Conservation (phyloP, 2,888 invertebrate species). For the Sphaerophoria taeniata region DNA sequence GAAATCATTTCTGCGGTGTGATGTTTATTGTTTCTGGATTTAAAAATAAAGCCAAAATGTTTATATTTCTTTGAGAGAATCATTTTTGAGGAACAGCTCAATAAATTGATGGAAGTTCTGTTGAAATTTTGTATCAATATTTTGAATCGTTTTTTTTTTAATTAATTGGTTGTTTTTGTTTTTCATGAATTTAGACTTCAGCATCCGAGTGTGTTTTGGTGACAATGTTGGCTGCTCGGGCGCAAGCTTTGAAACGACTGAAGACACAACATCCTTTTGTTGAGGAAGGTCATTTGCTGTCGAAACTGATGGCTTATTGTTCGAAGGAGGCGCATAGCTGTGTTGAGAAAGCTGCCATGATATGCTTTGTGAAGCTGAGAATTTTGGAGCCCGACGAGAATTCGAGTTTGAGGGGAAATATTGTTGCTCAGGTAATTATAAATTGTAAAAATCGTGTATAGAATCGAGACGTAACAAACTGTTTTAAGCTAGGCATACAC, state of each 20-base stretch:
- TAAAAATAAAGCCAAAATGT: slow-evolving; percentile 3
- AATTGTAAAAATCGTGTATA: background rate
- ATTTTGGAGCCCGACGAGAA: slow-evolving; percentile 94
- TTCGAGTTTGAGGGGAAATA: slow-evolving; percentile 91
- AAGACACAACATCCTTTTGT: slow-evolving; percentile 93
- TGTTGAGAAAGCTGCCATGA: slow-evolving; percentile 97
- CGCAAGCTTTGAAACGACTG: slow-evolving; percentile 92
- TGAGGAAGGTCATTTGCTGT: slow-evolving; percentile 94
- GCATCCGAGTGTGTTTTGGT: slow-evolving; percentile 98
- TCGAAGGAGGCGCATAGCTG: slow-evolving; percentile 96
- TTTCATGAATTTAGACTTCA: slow-evolving; percentile 87
- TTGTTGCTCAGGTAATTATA: slow-evolving; percentile 87
- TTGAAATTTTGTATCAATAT: background rate
- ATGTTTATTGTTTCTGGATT: slow-evolving; percentile 11
- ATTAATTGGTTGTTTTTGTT: slow-evolving; percentile 11
- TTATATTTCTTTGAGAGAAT: slow-evolving; percentile 9
- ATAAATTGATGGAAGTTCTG: background rate
- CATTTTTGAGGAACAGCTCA: slow-evolving; percentile 13
- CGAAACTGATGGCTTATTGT: slow-evolving; percentile 96
- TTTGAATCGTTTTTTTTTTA: background rate
- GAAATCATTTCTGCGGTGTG: slow-evolving; percentile 2
- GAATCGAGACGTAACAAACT: too few species aligned
- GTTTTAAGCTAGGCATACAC: too few species aligned
- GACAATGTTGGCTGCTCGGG: slow-evolving; percentile 95
- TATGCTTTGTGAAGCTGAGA: slow-evolving; percentile 94